Base-by-base conservation (phyloP, 2,888 invertebrate genomes). In the Pheosia tremula region DNA sequence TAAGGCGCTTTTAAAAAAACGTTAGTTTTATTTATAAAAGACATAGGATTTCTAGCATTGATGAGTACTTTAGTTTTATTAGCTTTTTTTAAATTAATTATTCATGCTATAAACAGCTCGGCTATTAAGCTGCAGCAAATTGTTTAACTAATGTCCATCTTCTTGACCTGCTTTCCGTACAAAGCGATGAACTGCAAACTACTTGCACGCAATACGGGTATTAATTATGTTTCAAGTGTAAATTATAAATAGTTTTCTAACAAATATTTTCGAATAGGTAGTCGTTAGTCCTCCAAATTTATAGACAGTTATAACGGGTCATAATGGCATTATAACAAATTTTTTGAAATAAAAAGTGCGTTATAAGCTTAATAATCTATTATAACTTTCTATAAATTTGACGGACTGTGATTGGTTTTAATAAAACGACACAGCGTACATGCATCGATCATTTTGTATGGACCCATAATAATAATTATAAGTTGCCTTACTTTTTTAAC, bases 81-180 rank as follows among this genome's bases (percentile, higher is more conserved):
- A 4, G 11, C 47, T n/a, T 47, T 47, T 47, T 47, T 47, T 9
- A 7, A 5, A 47, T 47, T 47, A n/a, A n/a, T 5, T 47, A 47
- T 47, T n/a, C 47, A 47, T n/a, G 47, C 47, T n/a, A n/a, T 47
- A 47, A 47, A 47, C n/a, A 47, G 47, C 47, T 47, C n/a, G n/a
- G 24, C 11, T 55, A 36, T 56, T 41, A 50, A 50, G 24, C 24
- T 24, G 58, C 58, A 49, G 36, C 74, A 78, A 78, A 75, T 75
- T 69, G 76, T 67, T 13, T 37, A 61, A 61, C 67, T 75, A 73
- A 75, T 69, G 78, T 69, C 64, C 72, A 63, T 67, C 67, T 68
- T 71, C 74, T 67, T 71, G 73, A 73, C 75, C 71, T 61, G 38
- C 50, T 66, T 75, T 61, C 55, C 50, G 36, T 53, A 66, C 56